Conservation (phyloP, 2,113 vertebrate species). For the Diadophis punctatus region DNA sequence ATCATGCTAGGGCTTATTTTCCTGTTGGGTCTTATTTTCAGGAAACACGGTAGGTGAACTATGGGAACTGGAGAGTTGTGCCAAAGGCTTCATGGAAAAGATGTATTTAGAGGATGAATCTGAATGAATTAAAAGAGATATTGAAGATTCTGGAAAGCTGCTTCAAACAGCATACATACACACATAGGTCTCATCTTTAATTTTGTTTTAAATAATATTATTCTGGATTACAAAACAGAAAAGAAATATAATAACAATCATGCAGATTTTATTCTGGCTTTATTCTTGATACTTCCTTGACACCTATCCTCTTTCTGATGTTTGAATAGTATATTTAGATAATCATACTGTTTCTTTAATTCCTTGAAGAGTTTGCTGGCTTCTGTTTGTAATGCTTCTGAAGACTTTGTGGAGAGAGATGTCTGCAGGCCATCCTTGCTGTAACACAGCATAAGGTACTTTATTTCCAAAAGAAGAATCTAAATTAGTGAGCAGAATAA, state of each 20-base stretch:
- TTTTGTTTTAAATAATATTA: not conserved
- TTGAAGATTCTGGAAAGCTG: not conserved
- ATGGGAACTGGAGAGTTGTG: not conserved
- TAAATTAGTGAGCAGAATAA: conserved; percentile 48
- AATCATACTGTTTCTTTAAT: conserved; percentile 14
- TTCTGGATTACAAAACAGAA: not conserved
- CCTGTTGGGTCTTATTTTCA: no score
- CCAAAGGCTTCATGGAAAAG: not conserved
- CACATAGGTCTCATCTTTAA: not conserved
- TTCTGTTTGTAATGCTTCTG: conserved; percentile 86
- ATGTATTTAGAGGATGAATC: not conserved
- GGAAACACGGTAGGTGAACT: not conserved
- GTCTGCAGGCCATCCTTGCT: conserved; percentile 79
- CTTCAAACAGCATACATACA: not conserved
- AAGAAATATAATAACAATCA: not conserved
- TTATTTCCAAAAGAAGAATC: conserved; percentile 83
- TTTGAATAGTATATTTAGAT: conserved; percentile 4
- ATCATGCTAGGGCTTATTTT: no score
- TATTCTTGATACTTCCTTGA: not conserved
- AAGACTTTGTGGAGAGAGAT: conserved; percentile 84
- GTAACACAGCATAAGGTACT: conserved; percentile 79
- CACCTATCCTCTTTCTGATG: not conserved
- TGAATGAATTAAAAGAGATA: not conserved
- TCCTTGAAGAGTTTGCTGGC: conserved; percentile 91
- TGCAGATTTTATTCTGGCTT: not conserved